Evolutionary conservation across 2,888 invertebrate species (phyloP).

Genomic region (Agrotis exclamationis): DNA sequence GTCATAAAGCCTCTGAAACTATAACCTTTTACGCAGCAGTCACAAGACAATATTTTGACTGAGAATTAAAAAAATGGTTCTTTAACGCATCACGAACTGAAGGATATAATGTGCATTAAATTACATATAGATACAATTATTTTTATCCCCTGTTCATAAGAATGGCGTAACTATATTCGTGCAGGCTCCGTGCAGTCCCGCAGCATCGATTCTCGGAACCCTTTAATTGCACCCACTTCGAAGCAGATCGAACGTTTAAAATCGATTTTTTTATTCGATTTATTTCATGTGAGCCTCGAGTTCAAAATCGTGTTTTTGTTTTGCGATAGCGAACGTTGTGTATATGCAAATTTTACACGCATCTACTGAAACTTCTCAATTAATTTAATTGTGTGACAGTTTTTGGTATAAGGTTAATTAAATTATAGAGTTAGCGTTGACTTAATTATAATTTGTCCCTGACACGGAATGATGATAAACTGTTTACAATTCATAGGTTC

Average conservation of each 20-base stretch:
- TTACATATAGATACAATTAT: slow-evolving; percentile 60
- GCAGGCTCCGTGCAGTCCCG: slow-evolving; percentile 79
- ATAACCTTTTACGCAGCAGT: too few species aligned
- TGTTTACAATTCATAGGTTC: neutral
- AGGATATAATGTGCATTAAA: slow-evolving; percentile 41
- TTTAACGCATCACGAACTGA: slow-evolving; percentile 28
- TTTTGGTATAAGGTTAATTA: slow-evolving; percentile 61
- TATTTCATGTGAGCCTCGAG: slow-evolving; percentile 85
- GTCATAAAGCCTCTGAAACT: too few species aligned
- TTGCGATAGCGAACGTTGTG: slow-evolving; percentile 86
- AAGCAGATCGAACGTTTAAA: slow-evolving; percentile 90
- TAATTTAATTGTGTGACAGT: slow-evolving; percentile 79
- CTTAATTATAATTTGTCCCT: slow-evolving; percentile 40
- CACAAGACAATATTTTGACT: neutral
- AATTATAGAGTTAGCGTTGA: slow-evolving; percentile 35
- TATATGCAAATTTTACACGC: slow-evolving; percentile 90
- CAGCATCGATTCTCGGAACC: slow-evolving; percentile 84
- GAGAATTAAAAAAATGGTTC: neutral
- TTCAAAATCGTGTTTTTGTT: slow-evolving; percentile 85
- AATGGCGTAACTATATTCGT: slow-evolving; percentile 77
- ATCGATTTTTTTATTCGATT: slow-evolving; percentile 90
- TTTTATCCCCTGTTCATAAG: slow-evolving; percentile 71
- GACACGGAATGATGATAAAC: slow-evolving; percentile 13
- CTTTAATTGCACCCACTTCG: slow-evolving; percentile 90
- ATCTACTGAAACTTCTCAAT: slow-evolving; percentile 90